These are phyloP conservation scores for Cryptoprocta ferox DNA, from an alignment of 2,797 vertebrate species.

Conservation along the genomic window DNA sequence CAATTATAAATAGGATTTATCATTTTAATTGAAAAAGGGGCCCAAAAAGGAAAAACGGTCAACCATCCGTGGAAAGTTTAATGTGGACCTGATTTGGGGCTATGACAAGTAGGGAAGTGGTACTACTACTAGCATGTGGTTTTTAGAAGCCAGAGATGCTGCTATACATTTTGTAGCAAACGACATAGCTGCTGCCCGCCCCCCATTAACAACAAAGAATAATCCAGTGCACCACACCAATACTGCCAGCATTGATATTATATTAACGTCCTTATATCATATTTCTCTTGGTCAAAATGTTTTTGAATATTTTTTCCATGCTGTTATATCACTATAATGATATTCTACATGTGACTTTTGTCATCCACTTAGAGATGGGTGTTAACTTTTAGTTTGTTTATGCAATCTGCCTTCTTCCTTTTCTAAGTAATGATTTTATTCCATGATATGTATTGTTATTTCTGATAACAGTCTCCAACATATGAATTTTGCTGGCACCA, in stretches of 20 bases:
- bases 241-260: neutral
- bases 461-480: neutral
- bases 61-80: neutral
- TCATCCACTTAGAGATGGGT: neutral
- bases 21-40: neutral
- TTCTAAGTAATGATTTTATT: neutral
- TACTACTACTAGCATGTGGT: neutral
- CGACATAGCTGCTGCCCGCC: neutral
- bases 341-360: neutral
- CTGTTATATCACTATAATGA: neutral
- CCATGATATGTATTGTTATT: neutral
- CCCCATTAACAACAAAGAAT: neutral
- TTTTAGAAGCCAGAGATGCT: neutral
- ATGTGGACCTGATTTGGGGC: neutral
- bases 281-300: neutral
- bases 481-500: neutral
- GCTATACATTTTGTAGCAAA: neutral
- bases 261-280: neutral
- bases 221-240: neutral
- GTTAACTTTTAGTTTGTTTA: neutral
- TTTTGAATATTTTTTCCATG: neutral
- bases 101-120: neutral
- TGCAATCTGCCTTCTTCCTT: neutral
- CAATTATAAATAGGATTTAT: neutral
- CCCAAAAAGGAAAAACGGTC: neutral